Evolutionary conservation across 2,888 invertebrate species (phyloP), one percentile per base, ranked within the genome.

Genomic region (Mythimna vitellina): DNA sequence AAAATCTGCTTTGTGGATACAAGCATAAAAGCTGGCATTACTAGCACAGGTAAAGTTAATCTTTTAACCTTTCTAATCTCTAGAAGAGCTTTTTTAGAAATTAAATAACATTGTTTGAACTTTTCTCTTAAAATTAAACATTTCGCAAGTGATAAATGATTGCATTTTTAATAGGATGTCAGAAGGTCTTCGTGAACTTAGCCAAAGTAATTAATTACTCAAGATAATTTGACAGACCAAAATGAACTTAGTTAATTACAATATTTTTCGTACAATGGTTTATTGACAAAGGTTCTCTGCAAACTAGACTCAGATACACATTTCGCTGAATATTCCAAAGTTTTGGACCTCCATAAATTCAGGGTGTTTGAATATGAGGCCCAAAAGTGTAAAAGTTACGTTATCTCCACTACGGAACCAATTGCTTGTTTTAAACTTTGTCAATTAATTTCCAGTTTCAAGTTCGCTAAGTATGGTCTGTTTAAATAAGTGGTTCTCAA

Each of bases 161-260:
- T 66, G 56, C 76, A 80, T 84, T 84, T 82, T 84, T 82, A 77
- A 84, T 73, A 61, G 56, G 32, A 79, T 62, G 69, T 80, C 80
- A 77, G 76, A 82, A 68, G 71, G 73, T 65, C 70, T 77, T 60
- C 66, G 77, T 65, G 46, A 83, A 82, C 70, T 83, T 74, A 56
- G 60, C 46, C 68, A 42, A 82, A 84, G 82, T 80, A 84, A 84
- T 83, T 83, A 84, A 80, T 84, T 81, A 81, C 69, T 76, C 71
- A 73, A 61, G 83, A 75, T 81, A 71, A 81, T 76, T 82, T 82
- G 77, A 82, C 84, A 84, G 64, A 65, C 49, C 49, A 70, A 72
- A 80, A 70, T 84, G 65, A 77, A 84, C 71, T 82, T 80, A 65
- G 68, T 64, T 83, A 84, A 82, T 84, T 84, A 73, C 68, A 78